A percentile compares a stretch with the other conserved stretches of the same genome.
Conservation (phyloP, 2,797 vertebrate species). For the Lycodopsis pacificus region DNA sequence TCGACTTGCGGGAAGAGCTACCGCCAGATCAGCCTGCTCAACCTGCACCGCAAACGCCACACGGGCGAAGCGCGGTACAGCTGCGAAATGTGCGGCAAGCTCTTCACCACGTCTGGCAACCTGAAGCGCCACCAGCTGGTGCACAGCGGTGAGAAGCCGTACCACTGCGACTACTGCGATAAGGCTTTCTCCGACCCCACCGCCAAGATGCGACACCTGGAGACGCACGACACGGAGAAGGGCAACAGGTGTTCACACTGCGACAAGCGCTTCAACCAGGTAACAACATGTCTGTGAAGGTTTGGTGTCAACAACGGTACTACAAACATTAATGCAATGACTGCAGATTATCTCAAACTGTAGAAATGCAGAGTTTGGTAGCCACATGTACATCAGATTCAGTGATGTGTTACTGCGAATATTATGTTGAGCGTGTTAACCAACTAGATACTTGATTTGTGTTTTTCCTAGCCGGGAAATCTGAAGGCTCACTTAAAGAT, state of each 20-base stretch:
- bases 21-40: conserved; percentile 96
- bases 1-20: conserved; percentile 97
- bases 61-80: conserved; percentile 94
- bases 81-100: conserved; percentile 94
- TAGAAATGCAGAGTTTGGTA: background rate
- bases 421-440: background rate
- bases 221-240: conserved; percentile 96
- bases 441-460: background rate
- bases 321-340: background rate
- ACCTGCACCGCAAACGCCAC: conserved; percentile 97
- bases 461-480: conserved; percentile 88
- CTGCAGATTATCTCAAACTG: background rate
- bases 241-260: conserved; percentile 97
- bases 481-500: conserved; percentile 97
- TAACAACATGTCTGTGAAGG: conserved; percentile 45
- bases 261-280: conserved; percentile 98
- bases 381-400: background rate
- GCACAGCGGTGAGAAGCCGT: conserved; percentile 97
- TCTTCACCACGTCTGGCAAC: conserved; percentile 98
- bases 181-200: conserved; percentile 98
- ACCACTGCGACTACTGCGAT: conserved; percentile 94
- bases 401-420: background rate
- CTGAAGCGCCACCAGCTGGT: conserved; percentile 98
- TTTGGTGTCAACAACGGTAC: background rate
- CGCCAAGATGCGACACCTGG: conserved; percentile 97